These are phyloP conservation scores for Phorcus lineatus DNA, from an alignment of 2,888 invertebrate genomes.

Conservation along the genomic window DNA sequence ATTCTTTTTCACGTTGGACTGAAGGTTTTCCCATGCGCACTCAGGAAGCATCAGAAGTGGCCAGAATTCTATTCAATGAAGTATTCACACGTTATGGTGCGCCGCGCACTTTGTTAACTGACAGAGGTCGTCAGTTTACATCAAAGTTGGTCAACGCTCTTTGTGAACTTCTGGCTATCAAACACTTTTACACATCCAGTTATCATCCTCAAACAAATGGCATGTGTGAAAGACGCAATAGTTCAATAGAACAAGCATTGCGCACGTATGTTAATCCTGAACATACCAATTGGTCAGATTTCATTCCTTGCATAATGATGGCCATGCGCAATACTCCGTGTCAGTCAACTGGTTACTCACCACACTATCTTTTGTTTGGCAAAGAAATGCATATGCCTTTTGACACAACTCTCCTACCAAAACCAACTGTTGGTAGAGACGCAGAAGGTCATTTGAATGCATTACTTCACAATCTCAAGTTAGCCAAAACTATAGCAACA, in stretches of 20 bases:
- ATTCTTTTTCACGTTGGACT: conserved; percentile 40
- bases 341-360: conserved; percentile 42
- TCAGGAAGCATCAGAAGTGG: conserved; percentile 43
- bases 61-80: conserved; percentile 39
- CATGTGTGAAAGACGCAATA: conserved; percentile 44
- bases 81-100: conserved; percentile 48
- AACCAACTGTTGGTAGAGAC: conserved; percentile 35
- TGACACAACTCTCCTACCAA: conserved; percentile 37
- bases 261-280: conserved; percentile 36
- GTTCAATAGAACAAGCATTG: conserved; percentile 40
- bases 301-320: conserved; percentile 46
- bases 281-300: conserved; percentile 40
- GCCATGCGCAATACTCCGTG: conserved; percentile 42
- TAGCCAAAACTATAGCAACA: too few species aligned
- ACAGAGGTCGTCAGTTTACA: conserved; percentile 45
- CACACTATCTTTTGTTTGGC: conserved; percentile 42
- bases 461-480: conserved; percentile 1
- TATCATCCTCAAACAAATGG: conserved; percentile 47
- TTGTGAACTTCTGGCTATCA: conserved; percentile 44
- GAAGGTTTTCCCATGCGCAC: conserved; percentile 46
- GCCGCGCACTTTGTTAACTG: conserved; percentile 38
- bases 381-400: conserved; percentile 41
- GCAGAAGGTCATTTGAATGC: conserved; percentile 36
- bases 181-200: conserved; percentile 35
- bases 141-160: conserved; percentile 40